Evolutionary conservation across 2,888 invertebrate genomes (phyloP).

Genomic region (Bugula neritina): DNA sequence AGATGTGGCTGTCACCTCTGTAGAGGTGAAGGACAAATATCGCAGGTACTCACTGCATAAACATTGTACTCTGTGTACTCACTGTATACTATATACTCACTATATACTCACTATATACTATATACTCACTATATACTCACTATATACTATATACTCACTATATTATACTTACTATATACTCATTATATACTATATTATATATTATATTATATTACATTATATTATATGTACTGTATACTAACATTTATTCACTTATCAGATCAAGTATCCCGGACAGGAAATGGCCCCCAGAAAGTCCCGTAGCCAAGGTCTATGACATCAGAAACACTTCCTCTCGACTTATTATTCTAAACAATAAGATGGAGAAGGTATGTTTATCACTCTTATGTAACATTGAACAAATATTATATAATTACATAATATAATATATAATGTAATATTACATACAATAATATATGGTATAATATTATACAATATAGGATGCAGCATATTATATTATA

Average conservation of each 20-base stretch:
- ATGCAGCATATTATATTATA: too few relatives aligned
- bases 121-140: too few relatives aligned
- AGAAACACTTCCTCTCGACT: constrained; percentile 38
- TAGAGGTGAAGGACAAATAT: constrained; percentile 5
- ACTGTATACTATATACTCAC: too few relatives aligned
- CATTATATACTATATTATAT: neutral
- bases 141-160: too few relatives aligned
- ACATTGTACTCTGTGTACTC: too few relatives aligned
- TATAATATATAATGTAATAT: too few relatives aligned
- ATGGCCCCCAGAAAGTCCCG: constrained; percentile 41
- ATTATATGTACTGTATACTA: neutral
- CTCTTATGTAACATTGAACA: too few relatives aligned
- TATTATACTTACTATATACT: too few relatives aligned
- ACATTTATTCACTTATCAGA: neutral
- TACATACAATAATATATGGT: too few relatives aligned
- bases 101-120: too few relatives aligned
- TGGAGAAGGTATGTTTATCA: constrained; percentile 36
- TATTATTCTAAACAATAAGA: constrained; percentile 41
- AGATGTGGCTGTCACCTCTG: constrained; percentile 6
- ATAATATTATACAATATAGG: too few relatives aligned
- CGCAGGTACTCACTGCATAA: constrained; percentile 6
- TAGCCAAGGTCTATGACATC: constrained; percentile 39
- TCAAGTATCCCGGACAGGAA: constrained; percentile 23
- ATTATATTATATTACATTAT: neutral
- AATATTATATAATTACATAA: too few relatives aligned